These are phyloP conservation scores for Aspidiotus destructor DNA, from an alignment of 2,888 invertebrate genomes.

Conservation along the genomic window DNA sequence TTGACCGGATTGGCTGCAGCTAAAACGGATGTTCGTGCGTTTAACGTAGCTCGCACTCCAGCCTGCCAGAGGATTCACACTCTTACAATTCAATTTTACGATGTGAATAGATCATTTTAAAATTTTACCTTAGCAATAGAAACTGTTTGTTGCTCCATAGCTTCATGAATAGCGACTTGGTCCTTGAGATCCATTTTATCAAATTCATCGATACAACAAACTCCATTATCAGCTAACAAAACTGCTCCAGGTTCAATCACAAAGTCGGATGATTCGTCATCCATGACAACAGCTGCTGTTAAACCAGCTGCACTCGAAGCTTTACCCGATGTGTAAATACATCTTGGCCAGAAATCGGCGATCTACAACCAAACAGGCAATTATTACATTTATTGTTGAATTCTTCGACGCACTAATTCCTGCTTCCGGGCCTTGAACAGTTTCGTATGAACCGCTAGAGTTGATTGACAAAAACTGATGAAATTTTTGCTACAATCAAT, in stretches of 20 bases:
- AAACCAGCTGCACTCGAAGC: slow-evolving; percentile 96
- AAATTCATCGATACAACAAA: slow-evolving; percentile 98
- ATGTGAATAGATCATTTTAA: neutral
- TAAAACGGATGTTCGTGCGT: slow-evolving; percentile 92
- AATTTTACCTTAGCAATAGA: slow-evolving; percentile 77
- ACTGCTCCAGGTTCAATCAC: slow-evolving; percentile 99
- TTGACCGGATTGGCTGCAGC: slow-evolving; percentile 98
- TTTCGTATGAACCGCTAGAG: too few relatives aligned
- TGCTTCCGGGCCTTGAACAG: too few relatives aligned
- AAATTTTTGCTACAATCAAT: too few relatives aligned
- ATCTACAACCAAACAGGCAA: slow-evolving; percentile 42
- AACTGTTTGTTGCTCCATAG: slow-evolving; percentile 99
- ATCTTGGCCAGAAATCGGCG: slow-evolving; percentile 87
- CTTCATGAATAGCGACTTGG: slow-evolving; percentile 99
- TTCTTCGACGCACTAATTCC: neutral
- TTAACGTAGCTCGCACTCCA: slow-evolving; percentile 91
- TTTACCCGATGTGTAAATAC: slow-evolving; percentile 97
- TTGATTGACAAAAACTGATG: too few relatives aligned
- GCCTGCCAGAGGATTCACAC: slow-evolving; percentile 51
- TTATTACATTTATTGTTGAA: neutral
- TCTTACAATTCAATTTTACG: neutral
- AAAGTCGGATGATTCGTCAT: slow-evolving; percentile 96
- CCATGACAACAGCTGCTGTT: slow-evolving; percentile 95
- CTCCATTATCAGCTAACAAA: slow-evolving; percentile 97
- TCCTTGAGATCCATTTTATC: slow-evolving; percentile 98